phyloP scores from a whole-genome alignment of 2,888 invertebrate species.

The Lasioglossum leucozonium region DNA sequence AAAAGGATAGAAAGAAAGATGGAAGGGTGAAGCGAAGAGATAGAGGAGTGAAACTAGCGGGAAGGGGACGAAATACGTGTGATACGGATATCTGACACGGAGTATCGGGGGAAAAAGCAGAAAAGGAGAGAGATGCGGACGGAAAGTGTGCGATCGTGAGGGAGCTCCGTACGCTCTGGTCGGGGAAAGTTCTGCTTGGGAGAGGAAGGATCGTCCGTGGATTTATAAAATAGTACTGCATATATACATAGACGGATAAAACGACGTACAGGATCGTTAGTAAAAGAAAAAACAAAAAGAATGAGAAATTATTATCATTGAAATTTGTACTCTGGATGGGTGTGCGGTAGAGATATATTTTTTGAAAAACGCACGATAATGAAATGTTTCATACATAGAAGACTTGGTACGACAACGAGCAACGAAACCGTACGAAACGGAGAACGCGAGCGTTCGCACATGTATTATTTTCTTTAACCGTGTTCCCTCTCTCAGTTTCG shows the following conservation, averaged over 20 bases:
- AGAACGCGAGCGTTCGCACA: too few relatives aligned
- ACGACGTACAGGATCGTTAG: slow-evolving; percentile 79
- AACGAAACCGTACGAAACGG: too few relatives aligned
- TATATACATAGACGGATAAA: too few relatives aligned
- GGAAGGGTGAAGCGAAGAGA: slow-evolving; percentile 58
- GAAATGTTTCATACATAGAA: background rate
- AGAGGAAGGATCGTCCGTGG: slow-evolving; percentile 52
- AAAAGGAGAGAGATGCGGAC: slow-evolving; percentile 43
- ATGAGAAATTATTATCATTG: slow-evolving; percentile 75
- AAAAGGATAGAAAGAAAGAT: slow-evolving; percentile 32
- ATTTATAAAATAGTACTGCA: too few relatives aligned
- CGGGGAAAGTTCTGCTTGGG: slow-evolving; percentile 28
- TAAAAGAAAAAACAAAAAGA: slow-evolving; percentile 72
- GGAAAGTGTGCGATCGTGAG: slow-evolving; percentile 48
- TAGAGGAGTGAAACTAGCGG: slow-evolving; percentile 32
- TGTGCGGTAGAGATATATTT: slow-evolving; percentile 54
- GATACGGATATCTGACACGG: slow-evolving; percentile 37
- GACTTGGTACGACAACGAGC: background rate
- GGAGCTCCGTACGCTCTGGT: slow-evolving; percentile 40
- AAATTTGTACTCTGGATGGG: slow-evolving; percentile 74
- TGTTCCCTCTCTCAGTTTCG: slow-evolving; percentile 8
- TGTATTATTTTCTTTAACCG: slow-evolving; percentile 13
- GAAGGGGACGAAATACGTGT: slow-evolving; percentile 40
- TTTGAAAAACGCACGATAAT: slow-evolving; percentile 12
- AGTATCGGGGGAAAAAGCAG: slow-evolving; percentile 16